These are phyloP conservation scores for Aspidapion aeneum DNA, from an alignment of 2,888 invertebrate genomes.

Conservation along the genomic window DNA sequence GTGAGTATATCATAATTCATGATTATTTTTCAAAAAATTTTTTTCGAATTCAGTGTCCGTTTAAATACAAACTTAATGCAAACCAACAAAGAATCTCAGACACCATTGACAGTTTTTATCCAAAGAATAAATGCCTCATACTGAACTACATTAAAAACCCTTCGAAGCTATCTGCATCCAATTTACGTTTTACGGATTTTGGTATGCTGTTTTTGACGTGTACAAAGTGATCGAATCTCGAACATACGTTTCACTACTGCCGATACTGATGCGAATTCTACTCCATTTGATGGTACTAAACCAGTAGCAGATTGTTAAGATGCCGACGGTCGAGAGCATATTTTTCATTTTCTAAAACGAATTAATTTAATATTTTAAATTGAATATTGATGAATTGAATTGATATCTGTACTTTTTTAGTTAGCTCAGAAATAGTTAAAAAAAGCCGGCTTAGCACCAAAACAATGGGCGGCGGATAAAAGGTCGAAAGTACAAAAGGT, in stretches of 20 bases:
- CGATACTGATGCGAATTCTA: not conserved
- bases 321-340: not conserved
- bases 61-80: too few species aligned
- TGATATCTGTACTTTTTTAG: too few species aligned
- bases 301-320: not conserved
- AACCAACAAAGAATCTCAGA: too few species aligned
- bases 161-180: not conserved
- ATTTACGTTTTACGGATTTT: not conserved
- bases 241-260: not conserved
- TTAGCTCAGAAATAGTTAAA: too few species aligned
- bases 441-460: too few species aligned
- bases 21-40: too few species aligned
- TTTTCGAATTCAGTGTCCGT: too few species aligned
- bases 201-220: constrained; percentile 40
- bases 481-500: too few species aligned
- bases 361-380: too few species aligned
- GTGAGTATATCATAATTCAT: too few species aligned
- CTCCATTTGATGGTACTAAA: not conserved
- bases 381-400: too few species aligned
- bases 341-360: not conserved
- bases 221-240: constrained; percentile 37
- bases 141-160: not conserved
- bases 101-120: not conserved
- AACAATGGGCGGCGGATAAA: too few species aligned
- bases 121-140: not conserved